phyloP scores from a whole-genome alignment of 2,113 vertebrate species.

The Narcine bancroftii region DNA sequence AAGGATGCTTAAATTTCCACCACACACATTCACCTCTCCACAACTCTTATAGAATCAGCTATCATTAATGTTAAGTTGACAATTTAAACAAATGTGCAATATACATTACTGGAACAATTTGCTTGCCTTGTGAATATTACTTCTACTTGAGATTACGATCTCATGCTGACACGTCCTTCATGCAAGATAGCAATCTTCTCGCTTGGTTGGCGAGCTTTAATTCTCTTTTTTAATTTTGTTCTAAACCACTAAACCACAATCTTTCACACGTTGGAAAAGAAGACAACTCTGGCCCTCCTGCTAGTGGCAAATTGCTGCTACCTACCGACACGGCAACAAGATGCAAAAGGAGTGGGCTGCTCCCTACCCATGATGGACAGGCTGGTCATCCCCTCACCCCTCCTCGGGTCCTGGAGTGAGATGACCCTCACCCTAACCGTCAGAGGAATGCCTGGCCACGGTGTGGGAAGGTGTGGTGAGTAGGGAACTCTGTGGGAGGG shows the following conservation, averaged over 20 bases:
- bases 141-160: neutral
- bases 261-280: neutral
- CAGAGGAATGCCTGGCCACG: no score
- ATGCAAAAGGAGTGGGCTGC: no score
- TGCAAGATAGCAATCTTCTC: neutral
- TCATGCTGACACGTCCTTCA: neutral
- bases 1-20: neutral
- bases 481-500: no score
- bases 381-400: no score
- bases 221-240: neutral
- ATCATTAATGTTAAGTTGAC: neutral
- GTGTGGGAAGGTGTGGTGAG: no score
- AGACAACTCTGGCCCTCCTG: neutral
- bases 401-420: no score
- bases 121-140: neutral
- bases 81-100: neutral
- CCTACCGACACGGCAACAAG: neutral
- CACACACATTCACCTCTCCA: neutral
- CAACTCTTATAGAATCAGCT: neutral
- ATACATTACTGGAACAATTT: neutral
- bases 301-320: neutral
- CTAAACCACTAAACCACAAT: neutral
- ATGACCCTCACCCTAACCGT: no score
- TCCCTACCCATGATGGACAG: no score
- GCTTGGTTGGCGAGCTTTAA: neutral